phyloP scores from a whole-genome alignment of 2,797 vertebrate species.

The Parotocinclus haroldoi region DNA sequence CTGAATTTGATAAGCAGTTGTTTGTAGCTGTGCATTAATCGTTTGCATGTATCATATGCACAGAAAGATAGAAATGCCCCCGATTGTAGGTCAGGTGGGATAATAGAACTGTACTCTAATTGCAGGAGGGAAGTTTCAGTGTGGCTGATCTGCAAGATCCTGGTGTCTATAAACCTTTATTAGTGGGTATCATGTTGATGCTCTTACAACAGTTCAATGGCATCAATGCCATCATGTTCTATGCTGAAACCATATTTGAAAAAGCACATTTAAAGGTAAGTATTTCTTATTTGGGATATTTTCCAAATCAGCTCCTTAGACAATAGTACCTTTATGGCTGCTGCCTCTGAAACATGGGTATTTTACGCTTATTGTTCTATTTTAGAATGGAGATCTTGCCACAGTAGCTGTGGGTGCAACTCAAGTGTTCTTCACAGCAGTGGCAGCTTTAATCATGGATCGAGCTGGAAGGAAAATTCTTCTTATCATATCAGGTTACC shows the following conservation, averaged over 20 bases:
- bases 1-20: too few species aligned
- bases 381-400: slow-evolving; percentile 81
- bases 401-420: slow-evolving; percentile 78
- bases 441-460: slow-evolving; percentile 86
- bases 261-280: slow-evolving; percentile 83
- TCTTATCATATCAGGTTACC: slow-evolving; percentile 83
- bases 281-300: too few species aligned
- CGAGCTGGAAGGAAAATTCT: slow-evolving; percentile 84
- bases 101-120: slow-evolving; percentile 4
- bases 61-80: too few species aligned
- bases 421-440: slow-evolving; percentile 84
- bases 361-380: slow-evolving; percentile 11
- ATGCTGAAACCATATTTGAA: slow-evolving; percentile 86
- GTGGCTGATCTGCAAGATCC: slow-evolving; percentile 75
- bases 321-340: too few species aligned
- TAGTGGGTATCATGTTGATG: slow-evolving; percentile 82
- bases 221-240: slow-evolving; percentile 94
- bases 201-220: slow-evolving; percentile 88
- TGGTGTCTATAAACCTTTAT: slow-evolving; percentile 82
- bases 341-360: too few species aligned
- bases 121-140: slow-evolving; percentile 65
- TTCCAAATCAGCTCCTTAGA: too few species aligned
- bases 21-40: too few species aligned
- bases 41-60: too few species aligned
- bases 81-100: not conserved